phyloP scores from a whole-genome alignment of 2,888 invertebrate genomes.

The Cantharis lateralis region DNA sequence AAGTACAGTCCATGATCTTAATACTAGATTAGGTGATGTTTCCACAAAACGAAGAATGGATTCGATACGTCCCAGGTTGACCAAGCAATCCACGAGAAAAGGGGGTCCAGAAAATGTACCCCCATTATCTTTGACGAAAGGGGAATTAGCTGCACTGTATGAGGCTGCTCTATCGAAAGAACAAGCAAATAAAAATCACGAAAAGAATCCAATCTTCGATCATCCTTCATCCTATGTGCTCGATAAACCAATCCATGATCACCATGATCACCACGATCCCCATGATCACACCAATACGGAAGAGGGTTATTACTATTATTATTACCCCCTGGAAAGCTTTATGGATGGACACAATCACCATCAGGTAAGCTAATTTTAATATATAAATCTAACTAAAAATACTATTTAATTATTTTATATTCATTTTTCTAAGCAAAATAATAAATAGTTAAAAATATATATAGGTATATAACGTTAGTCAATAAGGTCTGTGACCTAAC shows the following conservation, averaged over 20 bases:
- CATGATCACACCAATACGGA: constrained; percentile 2
- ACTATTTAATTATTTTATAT: neutral
- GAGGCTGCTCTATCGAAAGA: constrained; percentile 53
- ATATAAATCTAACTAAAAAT: neutral
- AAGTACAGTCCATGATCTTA: constrained; percentile 46
- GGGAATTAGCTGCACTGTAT: constrained; percentile 57
- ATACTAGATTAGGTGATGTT: constrained; percentile 25
- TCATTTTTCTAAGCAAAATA: neutral
- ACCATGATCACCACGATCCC: constrained; percentile 6
- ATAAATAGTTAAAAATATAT: neutral
- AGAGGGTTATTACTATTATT: constrained; percentile 60
- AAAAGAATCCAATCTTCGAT: constrained; percentile 48
- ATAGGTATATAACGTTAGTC: no score
- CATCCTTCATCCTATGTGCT: constrained; percentile 21
- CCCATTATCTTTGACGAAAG: constrained; percentile 48
- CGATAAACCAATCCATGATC: constrained; percentile 16
- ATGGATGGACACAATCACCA: constrained; percentile 48
- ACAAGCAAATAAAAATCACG: constrained; percentile 24
- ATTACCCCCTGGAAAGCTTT: constrained; percentile 60
- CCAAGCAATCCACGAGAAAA: neutral
- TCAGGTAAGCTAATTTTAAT: constrained; percentile 15
- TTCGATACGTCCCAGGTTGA: neutral
- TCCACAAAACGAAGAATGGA: constrained; percentile 9
- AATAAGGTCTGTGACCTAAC: neutral
- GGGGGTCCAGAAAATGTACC: constrained; percentile 18